phyloP scores from a whole-genome alignment of 2,888 invertebrate species.

The Habroteleia sp. region DNA sequence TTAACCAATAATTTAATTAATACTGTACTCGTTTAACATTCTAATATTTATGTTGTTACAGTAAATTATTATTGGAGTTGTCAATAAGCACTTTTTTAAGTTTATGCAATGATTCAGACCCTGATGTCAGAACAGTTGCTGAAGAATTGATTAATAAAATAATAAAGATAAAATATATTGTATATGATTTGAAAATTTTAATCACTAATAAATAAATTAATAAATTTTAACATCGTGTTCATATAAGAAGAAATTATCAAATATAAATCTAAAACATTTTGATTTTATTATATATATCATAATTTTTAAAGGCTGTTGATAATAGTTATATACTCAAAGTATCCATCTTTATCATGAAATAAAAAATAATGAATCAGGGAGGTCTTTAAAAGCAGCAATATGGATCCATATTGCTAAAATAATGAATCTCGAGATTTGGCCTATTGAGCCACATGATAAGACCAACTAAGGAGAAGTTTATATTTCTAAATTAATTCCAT shows the following conservation, averaged over 20 bases:
- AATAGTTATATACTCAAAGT: conserved; percentile 88
- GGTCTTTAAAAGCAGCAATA: conserved; percentile 88
- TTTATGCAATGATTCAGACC: conserved; percentile 89
- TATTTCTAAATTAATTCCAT: conserved; percentile 88
- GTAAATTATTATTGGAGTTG: conserved; percentile 86
- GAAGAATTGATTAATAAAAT: conserved; percentile 91
- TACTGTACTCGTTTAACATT: too few species aligned
- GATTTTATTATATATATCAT: conserved; percentile 1
- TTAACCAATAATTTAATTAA: too few species aligned
- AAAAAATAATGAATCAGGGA: conserved; percentile 87
- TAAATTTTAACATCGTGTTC: not conserved
- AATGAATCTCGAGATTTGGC: too few species aligned
- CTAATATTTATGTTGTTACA: too few species aligned
- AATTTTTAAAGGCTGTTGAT: conserved; percentile 82
- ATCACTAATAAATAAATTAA: too few species aligned
- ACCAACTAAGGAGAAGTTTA: conserved; percentile 90
- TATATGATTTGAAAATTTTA: too few species aligned
- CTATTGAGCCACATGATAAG: conserved; percentile 88
- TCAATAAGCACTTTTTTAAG: conserved; percentile 87
- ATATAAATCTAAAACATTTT: not conserved
- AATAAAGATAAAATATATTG: conserved; percentile 84
- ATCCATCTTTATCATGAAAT: conserved; percentile 91
- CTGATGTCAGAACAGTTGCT: conserved; percentile 89
- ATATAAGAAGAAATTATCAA: too few species aligned
- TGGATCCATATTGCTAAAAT: too few species aligned